phyloP scores from a whole-genome alignment of 2,888 invertebrate species.

The Cryptocephalus primarius region DNA sequence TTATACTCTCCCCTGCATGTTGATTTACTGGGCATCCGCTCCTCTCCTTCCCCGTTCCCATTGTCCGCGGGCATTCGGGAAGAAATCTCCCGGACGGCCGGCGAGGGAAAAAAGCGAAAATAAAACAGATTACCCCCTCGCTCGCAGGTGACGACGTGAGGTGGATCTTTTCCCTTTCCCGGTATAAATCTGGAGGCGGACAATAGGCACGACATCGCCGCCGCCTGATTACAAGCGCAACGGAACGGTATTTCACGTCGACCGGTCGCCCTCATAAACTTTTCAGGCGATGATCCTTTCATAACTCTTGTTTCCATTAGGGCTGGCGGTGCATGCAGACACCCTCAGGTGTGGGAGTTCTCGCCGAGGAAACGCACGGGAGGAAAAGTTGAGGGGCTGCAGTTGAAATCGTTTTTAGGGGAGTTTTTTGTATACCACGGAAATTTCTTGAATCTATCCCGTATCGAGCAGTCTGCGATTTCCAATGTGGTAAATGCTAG shows the following conservation, averaged over 20 bases:
- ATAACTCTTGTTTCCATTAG: conserved; percentile 22
- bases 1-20: no score
- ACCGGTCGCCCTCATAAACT: not conserved
- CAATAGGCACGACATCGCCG: not conserved
- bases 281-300: conserved; percentile 12
- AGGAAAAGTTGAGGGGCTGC: not conserved
- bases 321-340: conserved; percentile 21
- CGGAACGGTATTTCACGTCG: not conserved
- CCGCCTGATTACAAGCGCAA: not conserved
- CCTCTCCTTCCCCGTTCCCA: no score
- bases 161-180: not conserved
- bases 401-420: not conserved
- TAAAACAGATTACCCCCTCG: not conserved
- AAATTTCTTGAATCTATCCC: no score
- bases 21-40: no score
- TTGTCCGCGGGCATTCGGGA: no score
- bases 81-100: no score
- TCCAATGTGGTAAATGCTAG: no score
- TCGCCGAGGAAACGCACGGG: conserved; percentile 1
- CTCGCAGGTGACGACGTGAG: not conserved
- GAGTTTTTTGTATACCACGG: no score
- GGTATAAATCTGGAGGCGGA: not conserved
- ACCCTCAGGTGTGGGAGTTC: conserved; percentile 20
- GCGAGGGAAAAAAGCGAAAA: no score
- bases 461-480: no score